Evolutionary conservation across 2,113 vertebrate species (phyloP).

Genomic region (Dicrurus megarhynchus): DNA sequence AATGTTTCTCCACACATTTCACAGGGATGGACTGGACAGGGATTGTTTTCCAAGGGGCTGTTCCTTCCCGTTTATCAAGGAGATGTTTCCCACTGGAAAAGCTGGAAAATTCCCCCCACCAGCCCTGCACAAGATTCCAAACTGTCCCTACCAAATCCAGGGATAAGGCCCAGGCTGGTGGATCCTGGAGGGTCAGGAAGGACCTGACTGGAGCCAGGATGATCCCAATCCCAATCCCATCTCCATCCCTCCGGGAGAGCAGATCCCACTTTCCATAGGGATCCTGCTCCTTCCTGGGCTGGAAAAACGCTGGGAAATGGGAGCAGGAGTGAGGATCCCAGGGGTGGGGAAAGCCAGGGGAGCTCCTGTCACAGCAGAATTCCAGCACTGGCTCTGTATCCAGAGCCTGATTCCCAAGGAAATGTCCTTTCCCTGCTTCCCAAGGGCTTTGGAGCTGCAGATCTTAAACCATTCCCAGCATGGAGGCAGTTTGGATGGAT

Average conservation of each 20-base stretch:
- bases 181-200: neutral
- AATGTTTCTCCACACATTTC: neutral
- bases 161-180: neutral
- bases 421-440: neutral
- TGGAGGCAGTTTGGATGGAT: neutral
- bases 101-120: accelerated
- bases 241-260: neutral
- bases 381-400: neutral
- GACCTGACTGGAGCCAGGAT: neutral
- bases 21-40: neutral
- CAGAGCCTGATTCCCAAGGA: neutral
- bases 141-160: neutral
- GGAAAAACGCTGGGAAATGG: neutral
- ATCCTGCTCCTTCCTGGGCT: neutral
- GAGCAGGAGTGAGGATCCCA: neutral
- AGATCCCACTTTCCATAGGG: accelerated
- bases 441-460: neutral
- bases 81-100: neutral
- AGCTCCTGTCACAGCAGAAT: neutral
- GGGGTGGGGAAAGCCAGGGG: neutral
- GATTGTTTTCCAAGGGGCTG: neutral
- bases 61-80: neutral
- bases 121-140: neutral
- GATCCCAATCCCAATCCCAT: neutral
- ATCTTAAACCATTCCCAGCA: accelerated